Evolutionary conservation across 2,888 invertebrate genomes (phyloP).

Genomic region (Epinotia brunnichana): DNA sequence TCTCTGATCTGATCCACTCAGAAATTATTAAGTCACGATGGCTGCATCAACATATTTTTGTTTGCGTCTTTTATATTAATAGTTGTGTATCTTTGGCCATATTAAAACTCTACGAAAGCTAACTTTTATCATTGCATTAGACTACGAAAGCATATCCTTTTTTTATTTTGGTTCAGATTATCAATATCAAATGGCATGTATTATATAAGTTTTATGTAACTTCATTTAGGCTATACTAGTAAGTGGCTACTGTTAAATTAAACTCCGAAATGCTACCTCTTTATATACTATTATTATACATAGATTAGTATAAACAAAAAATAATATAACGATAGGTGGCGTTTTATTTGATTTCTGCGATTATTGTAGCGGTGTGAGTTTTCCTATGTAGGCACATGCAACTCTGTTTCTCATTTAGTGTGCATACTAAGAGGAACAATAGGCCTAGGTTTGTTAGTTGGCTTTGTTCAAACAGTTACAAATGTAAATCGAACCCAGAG

Average conservation of each 20-base stretch:
- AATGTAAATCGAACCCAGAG: slow-evolving; percentile 52
- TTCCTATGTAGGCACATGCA: slow-evolving; percentile 54
- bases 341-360: slow-evolving; percentile 32
- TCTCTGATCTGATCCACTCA: slow-evolving; percentile 47
- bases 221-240: too few species aligned
- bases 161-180: slow-evolving; percentile 66
- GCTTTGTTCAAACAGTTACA: slow-evolving; percentile 54
- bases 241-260: too few species aligned
- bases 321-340: background rate
- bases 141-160: slow-evolving; percentile 56
- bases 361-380: slow-evolving; percentile 48
- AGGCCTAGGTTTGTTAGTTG: slow-evolving; percentile 53
- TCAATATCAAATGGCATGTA: too few species aligned
- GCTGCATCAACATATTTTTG: slow-evolving; percentile 52
- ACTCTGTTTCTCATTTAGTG: slow-evolving; percentile 56
- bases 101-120: slow-evolving; percentile 52
- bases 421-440: slow-evolving; percentile 58
- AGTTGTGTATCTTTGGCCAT: slow-evolving; percentile 55
- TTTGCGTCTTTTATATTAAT: slow-evolving; percentile 51
- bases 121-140: slow-evolving; percentile 56
- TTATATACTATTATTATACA: too few species aligned
- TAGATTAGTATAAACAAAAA: background rate
- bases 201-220: too few species aligned
- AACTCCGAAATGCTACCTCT: too few species aligned
- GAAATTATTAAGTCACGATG: slow-evolving; percentile 46